These are phyloP conservation scores for Acrocyrtus sp. DNA, from an alignment of 2,888 invertebrate species.

Conservation along the genomic window DNA sequence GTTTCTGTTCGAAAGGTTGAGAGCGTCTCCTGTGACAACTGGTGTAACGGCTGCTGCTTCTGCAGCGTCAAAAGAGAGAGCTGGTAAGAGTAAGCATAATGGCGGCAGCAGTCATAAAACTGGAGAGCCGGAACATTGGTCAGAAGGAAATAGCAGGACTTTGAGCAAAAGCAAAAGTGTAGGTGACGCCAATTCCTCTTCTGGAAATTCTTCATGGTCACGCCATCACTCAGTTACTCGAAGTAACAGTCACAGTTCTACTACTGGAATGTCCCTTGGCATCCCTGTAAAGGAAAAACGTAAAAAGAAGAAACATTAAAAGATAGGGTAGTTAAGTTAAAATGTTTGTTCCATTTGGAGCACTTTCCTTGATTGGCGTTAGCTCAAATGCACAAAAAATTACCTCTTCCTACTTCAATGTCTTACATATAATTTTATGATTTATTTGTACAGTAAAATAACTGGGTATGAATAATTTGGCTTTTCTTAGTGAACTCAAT, in stretches of 20 bases:
- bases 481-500: too few relatives aligned
- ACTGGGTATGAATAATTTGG: not conserved
- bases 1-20: slow-evolving; percentile 42
- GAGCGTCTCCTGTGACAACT: slow-evolving; percentile 25
- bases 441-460: not conserved
- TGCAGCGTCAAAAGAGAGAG: slow-evolving; percentile 10
- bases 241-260: slow-evolving; percentile 52
- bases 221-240: slow-evolving; percentile 46
- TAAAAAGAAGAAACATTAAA: slow-evolving; percentile 61
- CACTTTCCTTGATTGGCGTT: too few relatives aligned
- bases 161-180: slow-evolving; percentile 48
- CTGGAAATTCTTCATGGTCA: slow-evolving; percentile 27
- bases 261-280: slow-evolving; percentile 38
- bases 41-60: not conserved
- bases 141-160: slow-evolving; percentile 21
- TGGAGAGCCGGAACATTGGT: slow-evolving; percentile 20
- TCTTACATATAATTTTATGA: too few relatives aligned
- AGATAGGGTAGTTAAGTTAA: not conserved
- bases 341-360: not conserved
- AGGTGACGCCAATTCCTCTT: slow-evolving; percentile 42
- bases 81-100: slow-evolving; percentile 13
- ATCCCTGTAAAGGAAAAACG: slow-evolving; percentile 60
- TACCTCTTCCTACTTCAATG: not conserved
- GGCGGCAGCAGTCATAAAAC: slow-evolving; percentile 3
- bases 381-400: too few relatives aligned